Conservation (phyloP, 2,797 vertebrate species). For the Anolis apletophallus region DNA sequence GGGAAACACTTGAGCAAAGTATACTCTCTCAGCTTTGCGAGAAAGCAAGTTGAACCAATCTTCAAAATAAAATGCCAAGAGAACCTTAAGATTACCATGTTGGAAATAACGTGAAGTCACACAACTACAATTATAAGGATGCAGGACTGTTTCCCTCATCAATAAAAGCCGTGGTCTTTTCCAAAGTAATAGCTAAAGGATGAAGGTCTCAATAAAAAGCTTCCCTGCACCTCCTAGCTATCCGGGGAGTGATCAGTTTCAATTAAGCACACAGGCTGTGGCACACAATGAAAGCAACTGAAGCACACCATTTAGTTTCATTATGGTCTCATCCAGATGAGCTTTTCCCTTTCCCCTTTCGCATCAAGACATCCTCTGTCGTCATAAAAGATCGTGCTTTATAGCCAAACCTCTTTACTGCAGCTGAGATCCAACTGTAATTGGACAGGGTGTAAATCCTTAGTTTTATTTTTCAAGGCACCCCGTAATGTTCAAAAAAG, state of each 20-base stretch:
- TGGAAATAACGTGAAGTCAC: too few species aligned
- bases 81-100: too few species aligned
- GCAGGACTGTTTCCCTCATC: conserved; percentile 46
- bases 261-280: conserved; percentile 64
- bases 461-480: not conserved
- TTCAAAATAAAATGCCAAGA: too few species aligned
- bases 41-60: too few species aligned
- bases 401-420: not conserved
- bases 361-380: not conserved
- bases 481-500: not conserved
- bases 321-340: conserved; percentile 11
- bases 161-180: conserved; percentile 63
- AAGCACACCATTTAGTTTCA: conserved; percentile 58
- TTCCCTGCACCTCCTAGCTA: conserved; percentile 50
- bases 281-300: conserved; percentile 32
- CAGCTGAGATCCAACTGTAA: fast-evolving
- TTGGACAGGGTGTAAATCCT: not conserved
- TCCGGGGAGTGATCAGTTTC: conserved; percentile 67
- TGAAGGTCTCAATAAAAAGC: conserved; percentile 56
- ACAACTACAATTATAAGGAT: not conserved
- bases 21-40: too few species aligned
- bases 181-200: conserved; percentile 64
- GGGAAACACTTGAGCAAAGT: not conserved
- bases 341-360: conserved; percentile 49
- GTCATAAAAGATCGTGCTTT: fast-evolving